Evolutionary conservation across 1,140 invertebrate species (phyloP).

Genomic region (Cydia strobilella): DNA sequence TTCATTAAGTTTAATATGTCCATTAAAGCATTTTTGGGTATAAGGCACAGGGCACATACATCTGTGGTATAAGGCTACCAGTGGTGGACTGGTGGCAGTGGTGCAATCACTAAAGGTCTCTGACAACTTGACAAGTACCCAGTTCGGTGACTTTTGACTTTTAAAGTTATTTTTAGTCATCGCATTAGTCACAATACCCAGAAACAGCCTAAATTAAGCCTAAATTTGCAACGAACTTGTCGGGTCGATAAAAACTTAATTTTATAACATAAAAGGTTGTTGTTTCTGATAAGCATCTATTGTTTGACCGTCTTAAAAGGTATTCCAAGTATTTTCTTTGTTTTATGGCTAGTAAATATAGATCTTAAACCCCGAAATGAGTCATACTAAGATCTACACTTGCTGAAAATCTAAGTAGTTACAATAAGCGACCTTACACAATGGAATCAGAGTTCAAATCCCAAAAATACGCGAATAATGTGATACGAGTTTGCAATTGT

Average conservation of each 20-base stretch:
- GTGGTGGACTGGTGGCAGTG: too few species aligned
- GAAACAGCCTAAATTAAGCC: conserved; percentile 19
- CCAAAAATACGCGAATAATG: background rate
- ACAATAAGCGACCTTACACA: background rate
- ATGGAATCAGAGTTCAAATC: background rate
- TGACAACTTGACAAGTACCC: background rate
- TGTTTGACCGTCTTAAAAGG: background rate
- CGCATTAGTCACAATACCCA: background rate
- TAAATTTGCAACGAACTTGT: conserved; percentile 1
- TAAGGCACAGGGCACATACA: too few species aligned
- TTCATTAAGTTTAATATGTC: background rate
- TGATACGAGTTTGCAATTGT: background rate
- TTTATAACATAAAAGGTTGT: background rate
- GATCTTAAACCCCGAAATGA: background rate
- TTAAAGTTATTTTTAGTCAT: background rate
- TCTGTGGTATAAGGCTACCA: too few species aligned
- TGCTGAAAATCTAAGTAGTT: background rate
- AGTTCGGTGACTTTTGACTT: conserved; percentile 5
- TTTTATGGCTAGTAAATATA: conserved; percentile 24
- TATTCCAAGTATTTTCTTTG: conserved; percentile 17
- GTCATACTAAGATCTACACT: background rate
- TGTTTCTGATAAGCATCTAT: conserved; percentile 4
- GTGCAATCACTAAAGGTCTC: too few species aligned
- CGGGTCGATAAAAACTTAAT: conserved; percentile 13
- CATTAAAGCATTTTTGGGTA: too few species aligned